Evolutionary conservation across 2,797 vertebrate species (phyloP).

Genomic region (Squalus acanthias): DNA sequence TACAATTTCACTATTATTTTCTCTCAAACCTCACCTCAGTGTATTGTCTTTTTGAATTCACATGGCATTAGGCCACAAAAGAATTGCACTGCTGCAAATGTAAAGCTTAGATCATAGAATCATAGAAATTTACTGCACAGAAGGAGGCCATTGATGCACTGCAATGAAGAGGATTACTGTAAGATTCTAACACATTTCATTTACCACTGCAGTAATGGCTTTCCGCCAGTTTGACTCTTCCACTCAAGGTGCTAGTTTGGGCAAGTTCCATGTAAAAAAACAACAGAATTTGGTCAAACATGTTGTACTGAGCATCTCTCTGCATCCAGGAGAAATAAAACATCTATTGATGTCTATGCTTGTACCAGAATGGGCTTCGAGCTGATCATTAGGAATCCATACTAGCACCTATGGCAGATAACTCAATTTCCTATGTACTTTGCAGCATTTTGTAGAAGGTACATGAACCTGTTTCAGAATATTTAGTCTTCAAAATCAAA

Average conservation of each 20-base stretch:
- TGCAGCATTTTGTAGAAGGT: background rate
- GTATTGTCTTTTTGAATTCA: background rate
- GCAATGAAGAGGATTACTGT: background rate
- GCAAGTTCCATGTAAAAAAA: background rate
- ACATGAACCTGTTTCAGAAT: background rate
- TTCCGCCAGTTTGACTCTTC: background rate
- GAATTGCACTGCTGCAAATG: background rate
- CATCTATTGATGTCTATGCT: background rate
- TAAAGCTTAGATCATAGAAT: background rate
- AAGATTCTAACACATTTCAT: background rate
- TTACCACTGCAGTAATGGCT: background rate
- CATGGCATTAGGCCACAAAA: background rate
- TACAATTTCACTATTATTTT: background rate
- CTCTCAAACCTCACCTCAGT: background rate
- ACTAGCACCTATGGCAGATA: background rate
- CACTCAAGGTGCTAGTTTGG: background rate
- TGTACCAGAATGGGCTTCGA: background rate
- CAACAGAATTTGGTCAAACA: background rate
- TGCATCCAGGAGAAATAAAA: background rate
- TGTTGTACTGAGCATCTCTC: background rate
- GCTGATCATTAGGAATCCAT: background rate
- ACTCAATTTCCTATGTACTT: background rate
- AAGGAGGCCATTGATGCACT: background rate
- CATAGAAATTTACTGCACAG: too few species aligned
- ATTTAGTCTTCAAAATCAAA: background rate